Evolutionary conservation across 2,113 vertebrate genomes (phyloP).

Genomic region (Rhynchomys soricoides): DNA sequence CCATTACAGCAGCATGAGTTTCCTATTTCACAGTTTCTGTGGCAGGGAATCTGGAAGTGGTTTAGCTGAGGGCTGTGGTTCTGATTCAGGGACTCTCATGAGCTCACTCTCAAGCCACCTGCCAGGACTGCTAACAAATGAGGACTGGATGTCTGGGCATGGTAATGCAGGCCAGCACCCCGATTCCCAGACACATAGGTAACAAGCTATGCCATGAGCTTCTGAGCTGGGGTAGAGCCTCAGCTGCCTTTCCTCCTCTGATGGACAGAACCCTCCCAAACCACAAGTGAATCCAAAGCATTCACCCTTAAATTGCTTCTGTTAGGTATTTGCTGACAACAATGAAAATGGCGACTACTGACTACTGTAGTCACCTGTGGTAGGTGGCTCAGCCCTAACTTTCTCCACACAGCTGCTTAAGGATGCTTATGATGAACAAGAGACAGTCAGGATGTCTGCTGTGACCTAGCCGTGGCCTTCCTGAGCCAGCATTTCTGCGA

Average conservation of each 20-base stretch:
- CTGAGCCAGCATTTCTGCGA: neutral
- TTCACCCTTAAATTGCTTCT: neutral
- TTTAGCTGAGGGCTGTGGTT: neutral
- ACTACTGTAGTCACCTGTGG: neutral
- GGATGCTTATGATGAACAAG: neutral
- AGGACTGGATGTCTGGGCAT: neutral
- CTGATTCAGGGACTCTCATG: neutral
- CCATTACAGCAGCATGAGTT: neutral
- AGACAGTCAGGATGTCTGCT: neutral
- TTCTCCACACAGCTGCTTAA: neutral
- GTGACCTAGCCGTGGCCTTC: neutral
- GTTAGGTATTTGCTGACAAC: neutral
- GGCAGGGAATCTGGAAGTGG: neutral
- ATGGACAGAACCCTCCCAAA: neutral
- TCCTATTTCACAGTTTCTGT: neutral
- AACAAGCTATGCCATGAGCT: neutral
- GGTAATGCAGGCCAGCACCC: neutral
- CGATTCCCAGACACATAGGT: neutral
- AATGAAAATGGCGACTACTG: accelerated
- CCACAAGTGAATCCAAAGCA: neutral
- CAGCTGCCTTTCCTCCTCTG: neutral
- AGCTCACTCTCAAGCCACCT: neutral
- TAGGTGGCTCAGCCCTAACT: too few species aligned
- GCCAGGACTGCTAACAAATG: neutral
- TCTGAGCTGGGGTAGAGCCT: neutral